Evolutionary conservation across 2,888 invertebrate genomes (phyloP).

Genomic region (Hemithea aestivaria): DNA sequence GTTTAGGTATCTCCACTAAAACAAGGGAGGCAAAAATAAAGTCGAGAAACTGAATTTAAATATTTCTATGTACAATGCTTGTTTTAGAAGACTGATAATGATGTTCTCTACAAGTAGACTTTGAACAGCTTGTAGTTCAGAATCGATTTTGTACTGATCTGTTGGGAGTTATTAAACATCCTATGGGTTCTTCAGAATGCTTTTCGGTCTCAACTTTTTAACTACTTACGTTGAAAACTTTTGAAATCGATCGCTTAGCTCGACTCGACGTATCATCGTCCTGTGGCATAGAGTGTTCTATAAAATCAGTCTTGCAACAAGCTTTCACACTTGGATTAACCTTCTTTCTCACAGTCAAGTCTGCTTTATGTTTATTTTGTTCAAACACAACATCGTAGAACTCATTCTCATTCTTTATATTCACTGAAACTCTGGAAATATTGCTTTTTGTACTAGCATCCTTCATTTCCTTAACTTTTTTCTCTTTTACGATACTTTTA

Average conservation of each 20-base stretch:
- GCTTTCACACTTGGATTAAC: too few species aligned
- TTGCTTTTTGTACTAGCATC: conserved; percentile 26
- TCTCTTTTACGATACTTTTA: conserved; percentile 23
- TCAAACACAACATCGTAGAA: conserved; percentile 49
- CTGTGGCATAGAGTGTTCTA: conserved; percentile 11
- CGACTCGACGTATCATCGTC: not conserved
- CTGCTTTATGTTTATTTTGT: conserved; percentile 40
- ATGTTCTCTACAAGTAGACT: too few species aligned
- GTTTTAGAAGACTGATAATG: too few species aligned
- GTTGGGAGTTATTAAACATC: too few species aligned
- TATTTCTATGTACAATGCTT: too few species aligned
- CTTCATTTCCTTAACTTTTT: conserved; percentile 26
- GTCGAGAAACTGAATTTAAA: too few species aligned
- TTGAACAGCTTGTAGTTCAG: too few species aligned
- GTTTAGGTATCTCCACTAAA: too few species aligned
- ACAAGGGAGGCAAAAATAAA: too few species aligned
- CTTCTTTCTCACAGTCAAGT: conserved; percentile 43
- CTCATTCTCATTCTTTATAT: conserved; percentile 54
- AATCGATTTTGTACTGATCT: too few species aligned
- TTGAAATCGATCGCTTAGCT: conserved; percentile 10
- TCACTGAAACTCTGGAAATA: conserved; percentile 49
- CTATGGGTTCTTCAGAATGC: too few species aligned
- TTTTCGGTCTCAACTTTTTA: not conserved
- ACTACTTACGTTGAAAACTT: conserved; percentile 8
- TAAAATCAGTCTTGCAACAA: conserved; percentile 29